Evolutionary conservation across 2,113 vertebrate genomes (phyloP).

Genomic region (Poicephalus gulielmi): DNA sequence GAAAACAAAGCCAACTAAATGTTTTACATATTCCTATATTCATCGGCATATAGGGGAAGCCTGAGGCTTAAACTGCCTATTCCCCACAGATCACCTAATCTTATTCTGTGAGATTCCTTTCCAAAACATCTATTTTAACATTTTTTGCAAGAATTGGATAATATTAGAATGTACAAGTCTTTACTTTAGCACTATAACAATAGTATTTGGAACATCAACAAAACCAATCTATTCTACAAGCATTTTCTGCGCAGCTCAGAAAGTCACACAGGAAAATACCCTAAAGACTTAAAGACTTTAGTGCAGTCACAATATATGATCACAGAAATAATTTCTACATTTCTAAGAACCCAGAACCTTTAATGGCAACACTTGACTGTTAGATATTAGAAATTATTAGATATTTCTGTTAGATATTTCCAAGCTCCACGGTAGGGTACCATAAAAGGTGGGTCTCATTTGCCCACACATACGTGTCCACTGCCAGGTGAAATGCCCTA

Average conservation of each 20-base stretch:
- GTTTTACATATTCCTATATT: neutral
- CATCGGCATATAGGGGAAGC: neutral
- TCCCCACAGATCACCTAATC: neutral
- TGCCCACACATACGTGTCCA: neutral
- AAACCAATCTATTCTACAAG: neutral
- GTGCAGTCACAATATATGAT: accelerated
- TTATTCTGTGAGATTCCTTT: neutral
- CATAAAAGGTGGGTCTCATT: neutral
- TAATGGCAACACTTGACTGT: neutral
- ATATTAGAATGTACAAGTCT: neutral
- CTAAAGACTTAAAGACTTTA: neutral
- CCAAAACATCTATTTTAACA: neutral
- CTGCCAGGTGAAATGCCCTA: neutral
- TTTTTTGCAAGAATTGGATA: neutral
- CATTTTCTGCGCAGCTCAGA: neutral
- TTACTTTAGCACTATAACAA: neutral
- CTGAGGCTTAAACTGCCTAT: neutral
- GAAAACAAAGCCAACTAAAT: neutral
- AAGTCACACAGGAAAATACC: constrained; percentile 3
- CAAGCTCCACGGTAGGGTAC: neutral
- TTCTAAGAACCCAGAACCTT: neutral
- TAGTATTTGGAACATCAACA: neutral
- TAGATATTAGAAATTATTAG: neutral
- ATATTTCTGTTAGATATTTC: neutral
- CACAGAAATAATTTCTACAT: neutral